A percentile compares a stretch with the other conserved stretches of the same genome.
Conservation (phyloP, 2,888 invertebrate species). For the Drosophila anomalipes region DNA sequence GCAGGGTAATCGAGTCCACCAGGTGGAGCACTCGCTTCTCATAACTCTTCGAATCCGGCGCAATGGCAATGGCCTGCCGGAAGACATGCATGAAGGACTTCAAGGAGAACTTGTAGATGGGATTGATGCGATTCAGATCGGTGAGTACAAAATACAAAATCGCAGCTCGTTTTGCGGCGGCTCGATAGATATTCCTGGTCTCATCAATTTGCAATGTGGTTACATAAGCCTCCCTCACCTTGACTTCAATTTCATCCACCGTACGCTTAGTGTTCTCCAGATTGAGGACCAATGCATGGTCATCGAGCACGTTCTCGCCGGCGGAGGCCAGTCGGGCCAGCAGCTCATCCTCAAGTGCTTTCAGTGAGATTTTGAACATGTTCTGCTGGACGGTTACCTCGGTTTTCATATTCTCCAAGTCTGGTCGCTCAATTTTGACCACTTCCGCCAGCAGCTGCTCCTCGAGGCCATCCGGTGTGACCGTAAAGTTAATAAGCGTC, state of each 20-base stretch:
- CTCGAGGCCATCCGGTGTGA: constrained; percentile 97
- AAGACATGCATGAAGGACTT: constrained; percentile 98
- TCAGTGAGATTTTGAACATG: constrained; percentile 96
- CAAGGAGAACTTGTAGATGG: constrained; percentile 97
- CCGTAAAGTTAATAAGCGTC: constrained; percentile 97
- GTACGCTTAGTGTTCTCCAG: constrained; percentile 97
- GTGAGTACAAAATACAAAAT: constrained; percentile 97
- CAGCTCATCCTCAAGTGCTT: constrained; percentile 95
- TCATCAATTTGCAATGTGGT: constrained; percentile 96
- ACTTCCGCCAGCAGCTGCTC: constrained; percentile 97
- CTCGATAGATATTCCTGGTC: constrained; percentile 94
- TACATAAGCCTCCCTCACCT: constrained; percentile 94
- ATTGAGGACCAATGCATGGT: constrained; percentile 95
- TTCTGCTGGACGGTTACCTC: constrained; percentile 97
- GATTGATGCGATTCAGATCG: constrained; percentile 96
- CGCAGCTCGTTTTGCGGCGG: constrained; percentile 94
- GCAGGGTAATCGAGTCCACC: constrained; percentile 94
- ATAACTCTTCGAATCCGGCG: constrained; percentile 89
- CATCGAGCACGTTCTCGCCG: constrained; percentile 95
- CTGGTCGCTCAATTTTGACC: constrained; percentile 96
- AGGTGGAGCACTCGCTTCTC: constrained; percentile 90
- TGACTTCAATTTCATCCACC: constrained; percentile 94
- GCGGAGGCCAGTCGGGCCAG: constrained; percentile 94
- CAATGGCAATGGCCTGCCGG: constrained; percentile 91
- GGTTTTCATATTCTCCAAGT: constrained; percentile 93